Percentiles rank a stretch among this genome's conserved stretches.
Conservation (phyloP, 2,113 vertebrate species). For the Uria aalge region DNA sequence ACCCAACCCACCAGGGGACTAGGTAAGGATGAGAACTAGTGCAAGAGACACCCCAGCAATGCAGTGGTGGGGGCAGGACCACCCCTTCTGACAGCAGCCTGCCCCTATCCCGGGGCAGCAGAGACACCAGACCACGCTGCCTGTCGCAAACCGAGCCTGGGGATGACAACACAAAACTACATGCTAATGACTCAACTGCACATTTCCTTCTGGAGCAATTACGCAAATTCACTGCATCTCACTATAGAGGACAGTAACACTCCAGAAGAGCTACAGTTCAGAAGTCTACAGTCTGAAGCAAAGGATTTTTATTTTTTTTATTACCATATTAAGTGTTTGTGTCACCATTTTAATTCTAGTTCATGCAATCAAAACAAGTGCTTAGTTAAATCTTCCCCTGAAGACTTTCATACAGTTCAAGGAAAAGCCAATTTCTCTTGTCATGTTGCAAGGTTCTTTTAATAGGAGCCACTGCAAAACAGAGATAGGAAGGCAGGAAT, state of each 20-base stretch:
- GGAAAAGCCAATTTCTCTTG: constrained; percentile 11
- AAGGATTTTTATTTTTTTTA: background rate
- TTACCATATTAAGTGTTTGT: background rate
- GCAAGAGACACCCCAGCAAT: background rate
- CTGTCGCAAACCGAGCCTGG: background rate
- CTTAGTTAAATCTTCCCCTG: background rate
- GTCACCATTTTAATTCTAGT: background rate
- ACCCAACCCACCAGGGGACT: background rate
- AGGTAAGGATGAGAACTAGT: background rate
- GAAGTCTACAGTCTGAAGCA: background rate
- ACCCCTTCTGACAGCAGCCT: background rate
- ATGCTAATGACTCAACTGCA: background rate
- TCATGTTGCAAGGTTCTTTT: background rate
- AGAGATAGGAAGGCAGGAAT: background rate
- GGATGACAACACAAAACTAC: background rate
- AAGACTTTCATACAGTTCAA: background rate
- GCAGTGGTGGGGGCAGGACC: background rate
- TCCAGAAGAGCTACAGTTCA: background rate
- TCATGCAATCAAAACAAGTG: background rate
- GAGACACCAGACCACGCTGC: background rate
- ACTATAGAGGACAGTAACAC: background rate
- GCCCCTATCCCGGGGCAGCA: background rate
- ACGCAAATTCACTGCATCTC: background rate
- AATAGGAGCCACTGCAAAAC: background rate
- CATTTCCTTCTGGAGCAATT: background rate